Evolutionary conservation across 2,888 invertebrate species (phyloP), one percentile per base, ranked within the genome.

Genomic region (Drosophila merina): DNA sequence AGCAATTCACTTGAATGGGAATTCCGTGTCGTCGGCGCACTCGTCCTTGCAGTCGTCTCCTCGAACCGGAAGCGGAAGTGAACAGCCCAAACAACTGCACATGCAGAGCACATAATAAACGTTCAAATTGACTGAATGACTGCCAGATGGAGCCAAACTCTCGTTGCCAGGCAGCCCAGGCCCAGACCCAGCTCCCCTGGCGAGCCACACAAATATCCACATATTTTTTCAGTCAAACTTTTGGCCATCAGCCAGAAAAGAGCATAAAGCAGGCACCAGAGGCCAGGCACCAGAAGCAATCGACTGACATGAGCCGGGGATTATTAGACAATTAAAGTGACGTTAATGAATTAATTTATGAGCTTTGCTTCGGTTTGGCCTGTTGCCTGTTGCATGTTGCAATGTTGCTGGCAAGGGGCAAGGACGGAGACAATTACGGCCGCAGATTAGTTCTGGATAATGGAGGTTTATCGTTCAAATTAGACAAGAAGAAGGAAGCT

Each of bases 1-100:
- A 85, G 88, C 89, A 88, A 89, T 88, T 89, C 88, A 89, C 86
- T 88, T 90, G 74, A 89, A 87, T 88, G 86, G 72, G 82, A 89
- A 86, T 85, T 87, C 83, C 88, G 77, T 89, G 88, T 79, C 82
- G 64, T 63, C 74, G 60, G 68, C 52, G 42, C 20, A 20, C 28
- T 30, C 60, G 25, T 62, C 51, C 55, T 72, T 74, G 84, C 81
- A 75, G 54, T 72, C 75, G 85, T 84, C 82, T 84, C 71, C 85
- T 67, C 63, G 59, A 68, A 64, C 36, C 72, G 86, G 87, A 82
- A 82, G 55, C 85, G 82, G 82, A 82, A 85, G 87, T 87, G 86
- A 70, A 50, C 59, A 85, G 79, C 85, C 79, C 82, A 87, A 82
- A 82, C 88, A 88, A 74, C 71, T 77, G 75, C 77, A 82, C 83